Base-by-base conservation (phyloP, 1,140 invertebrate species). In the Catajapyx aquilonaris region DNA sequence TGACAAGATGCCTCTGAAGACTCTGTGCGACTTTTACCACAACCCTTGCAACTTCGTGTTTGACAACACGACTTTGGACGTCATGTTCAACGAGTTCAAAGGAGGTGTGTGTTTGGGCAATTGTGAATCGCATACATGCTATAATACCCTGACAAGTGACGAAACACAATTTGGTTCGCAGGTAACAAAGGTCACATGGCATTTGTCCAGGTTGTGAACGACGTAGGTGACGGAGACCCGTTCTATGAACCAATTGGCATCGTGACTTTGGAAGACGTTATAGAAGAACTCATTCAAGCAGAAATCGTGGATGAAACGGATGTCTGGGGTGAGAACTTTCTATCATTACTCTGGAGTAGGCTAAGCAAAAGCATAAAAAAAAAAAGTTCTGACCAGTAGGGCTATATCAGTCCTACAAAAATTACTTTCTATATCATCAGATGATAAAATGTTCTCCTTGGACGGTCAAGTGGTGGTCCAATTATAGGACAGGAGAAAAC, bases 31-130 rank as follows among this genome's bases (percentile, higher is more conserved):
- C 39, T 75, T 71, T 54, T 73, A 76, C 48, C 64, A 71, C 40
- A 71, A 76, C 51, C 57, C 59, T 15, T 54, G 69, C 20, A 56
- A 64, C 20, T 69, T 60, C 48, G 66, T 72, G n/a, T 67, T 68
- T 49, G 60, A 67, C 42, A 68, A 76, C 46, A 60, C 62, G 15
- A 66, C 65, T 22, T 52, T 76, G 7, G 61, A 71, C 48, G 53
- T 59, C 9, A 65, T 75, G 55, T 56, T 75, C 22, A 62, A 68
- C 41, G 68, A 73, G 40, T 76, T 75, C 46, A 69, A 70, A 49
- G 63, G 70, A 61, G 71, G 71, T 67, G n/a, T 36, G 32, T 21
- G 19, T 16, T n/a, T 35, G 15, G 28, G 33, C 11, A 5, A 16
- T 16, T n/a, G 18, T 1, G 4, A 1, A 5, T 34, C 18, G n/a